Evolutionary conservation across 2,113 vertebrate species (phyloP).

Genomic region (Empidonax alnorum): DNA sequence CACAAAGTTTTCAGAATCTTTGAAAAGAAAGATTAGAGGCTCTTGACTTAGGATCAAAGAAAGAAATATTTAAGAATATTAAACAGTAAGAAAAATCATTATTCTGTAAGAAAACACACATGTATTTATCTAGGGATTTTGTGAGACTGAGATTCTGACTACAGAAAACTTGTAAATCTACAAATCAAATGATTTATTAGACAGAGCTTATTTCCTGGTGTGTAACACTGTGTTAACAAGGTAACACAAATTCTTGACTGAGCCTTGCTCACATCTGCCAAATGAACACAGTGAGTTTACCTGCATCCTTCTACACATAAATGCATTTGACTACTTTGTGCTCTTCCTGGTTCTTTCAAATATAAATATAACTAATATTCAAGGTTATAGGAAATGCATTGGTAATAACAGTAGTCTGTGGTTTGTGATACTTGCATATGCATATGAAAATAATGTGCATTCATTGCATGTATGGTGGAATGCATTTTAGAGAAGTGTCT

Average conservation of each 20-base stretch:
- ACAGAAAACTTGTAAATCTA: neutral
- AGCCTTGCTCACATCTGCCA: neutral
- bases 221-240: neutral
- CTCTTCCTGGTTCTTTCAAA: neutral
- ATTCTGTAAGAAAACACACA: neutral
- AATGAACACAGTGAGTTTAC: neutral
- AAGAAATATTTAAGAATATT: neutral
- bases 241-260: neutral
- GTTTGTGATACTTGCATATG: neutral
- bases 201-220: neutral
- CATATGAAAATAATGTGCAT: neutral
- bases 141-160: neutral
- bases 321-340: neutral
- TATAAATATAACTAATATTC: neutral
- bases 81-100: neutral
- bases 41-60: neutral
- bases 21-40: neutral
- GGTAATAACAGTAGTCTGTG: neutral
- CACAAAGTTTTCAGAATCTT: neutral
- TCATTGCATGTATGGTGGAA: neutral
- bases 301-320: neutral
- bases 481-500: neutral
- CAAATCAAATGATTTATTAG: neutral
- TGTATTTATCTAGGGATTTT: neutral
- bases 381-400: neutral